Evolutionary conservation across 2,797 vertebrate genomes (phyloP).

Genomic region (Apodemus agrarius): DNA sequence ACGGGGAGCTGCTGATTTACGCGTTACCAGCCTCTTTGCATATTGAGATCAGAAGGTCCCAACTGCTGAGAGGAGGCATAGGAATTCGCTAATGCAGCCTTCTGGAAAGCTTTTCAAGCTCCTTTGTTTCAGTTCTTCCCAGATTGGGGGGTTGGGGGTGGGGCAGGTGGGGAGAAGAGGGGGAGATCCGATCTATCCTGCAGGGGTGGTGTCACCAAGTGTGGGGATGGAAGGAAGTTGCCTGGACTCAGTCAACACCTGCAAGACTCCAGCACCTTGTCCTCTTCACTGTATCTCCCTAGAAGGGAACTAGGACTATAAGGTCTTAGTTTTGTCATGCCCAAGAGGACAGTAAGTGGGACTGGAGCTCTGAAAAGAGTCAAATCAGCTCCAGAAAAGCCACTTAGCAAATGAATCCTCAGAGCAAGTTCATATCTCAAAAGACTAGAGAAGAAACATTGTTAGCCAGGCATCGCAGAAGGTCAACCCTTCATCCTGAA

Average conservation of each 20-base stretch:
- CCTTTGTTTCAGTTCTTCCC: not conserved
- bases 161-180: too few species aligned
- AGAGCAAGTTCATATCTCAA: not conserved
- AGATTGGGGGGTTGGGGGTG: not conserved
- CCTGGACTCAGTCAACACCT: not conserved
- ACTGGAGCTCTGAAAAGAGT: not conserved
- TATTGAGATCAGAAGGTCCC: conserved; percentile 71
- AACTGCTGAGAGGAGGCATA: conserved; percentile 48
- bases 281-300: not conserved
- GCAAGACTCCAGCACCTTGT: not conserved
- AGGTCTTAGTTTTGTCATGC: not conserved
- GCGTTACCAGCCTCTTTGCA: conserved; percentile 46
- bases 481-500: not conserved
- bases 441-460: not conserved
- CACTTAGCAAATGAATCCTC: not conserved
- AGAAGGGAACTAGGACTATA: not conserved
- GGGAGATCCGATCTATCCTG: too few species aligned
- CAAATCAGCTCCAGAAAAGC: not conserved
- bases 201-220: accelerated
- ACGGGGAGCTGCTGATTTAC: conserved; percentile 37
- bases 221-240: not conserved
- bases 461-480: not conserved
- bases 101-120: conserved; percentile 49
- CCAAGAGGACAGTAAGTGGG: not conserved
- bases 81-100: conserved; percentile 47